Conservation (phyloP, 2,888 invertebrate species). For the Arge pagana region DNA sequence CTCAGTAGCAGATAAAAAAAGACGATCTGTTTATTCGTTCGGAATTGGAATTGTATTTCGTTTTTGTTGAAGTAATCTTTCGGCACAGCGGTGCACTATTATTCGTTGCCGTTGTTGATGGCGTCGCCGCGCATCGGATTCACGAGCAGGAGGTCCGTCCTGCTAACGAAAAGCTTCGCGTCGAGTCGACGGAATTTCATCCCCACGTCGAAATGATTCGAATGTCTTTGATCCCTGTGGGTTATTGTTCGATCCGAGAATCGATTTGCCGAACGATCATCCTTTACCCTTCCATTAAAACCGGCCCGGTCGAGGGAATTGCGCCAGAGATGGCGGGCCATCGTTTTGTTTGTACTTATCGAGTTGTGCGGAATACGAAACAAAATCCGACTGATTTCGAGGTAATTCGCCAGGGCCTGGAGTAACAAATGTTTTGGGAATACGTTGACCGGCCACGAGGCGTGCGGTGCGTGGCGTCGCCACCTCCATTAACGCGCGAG, state of each 20-base stretch:
- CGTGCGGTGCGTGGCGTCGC: not conserved
- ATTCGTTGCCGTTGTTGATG: constrained; percentile 33
- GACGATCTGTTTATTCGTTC: constrained; percentile 19
- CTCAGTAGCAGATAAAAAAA: constrained; percentile 33
- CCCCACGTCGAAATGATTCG: constrained; percentile 28
- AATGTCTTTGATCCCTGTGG: constrained; percentile 18
- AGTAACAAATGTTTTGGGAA: too few species aligned
- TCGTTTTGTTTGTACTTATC: too few species aligned
- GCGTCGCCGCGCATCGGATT: constrained; percentile 34
- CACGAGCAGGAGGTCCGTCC: constrained; percentile 39
- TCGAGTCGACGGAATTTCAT: constrained; percentile 10
- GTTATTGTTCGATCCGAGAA: constrained; percentile 31
- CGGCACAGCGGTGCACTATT: constrained; percentile 41
- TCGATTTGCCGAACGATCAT: constrained; percentile 35
- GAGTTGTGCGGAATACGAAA: too few species aligned
- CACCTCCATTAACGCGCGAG: constrained; percentile 2
- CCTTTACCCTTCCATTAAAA: constrained; percentile 7
- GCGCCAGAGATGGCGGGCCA: too few species aligned
- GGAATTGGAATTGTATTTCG: constrained; percentile 39
- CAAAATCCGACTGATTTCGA: too few species aligned
- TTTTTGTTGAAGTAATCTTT: constrained; percentile 44
- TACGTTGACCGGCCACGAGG: too few species aligned
- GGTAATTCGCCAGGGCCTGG: too few species aligned
- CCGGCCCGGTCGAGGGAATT: not conserved
- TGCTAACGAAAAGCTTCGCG: constrained; percentile 20